phyloP scores from a whole-genome alignment of 2,113 vertebrate species.

The Chroicocephalus ridibundus region DNA sequence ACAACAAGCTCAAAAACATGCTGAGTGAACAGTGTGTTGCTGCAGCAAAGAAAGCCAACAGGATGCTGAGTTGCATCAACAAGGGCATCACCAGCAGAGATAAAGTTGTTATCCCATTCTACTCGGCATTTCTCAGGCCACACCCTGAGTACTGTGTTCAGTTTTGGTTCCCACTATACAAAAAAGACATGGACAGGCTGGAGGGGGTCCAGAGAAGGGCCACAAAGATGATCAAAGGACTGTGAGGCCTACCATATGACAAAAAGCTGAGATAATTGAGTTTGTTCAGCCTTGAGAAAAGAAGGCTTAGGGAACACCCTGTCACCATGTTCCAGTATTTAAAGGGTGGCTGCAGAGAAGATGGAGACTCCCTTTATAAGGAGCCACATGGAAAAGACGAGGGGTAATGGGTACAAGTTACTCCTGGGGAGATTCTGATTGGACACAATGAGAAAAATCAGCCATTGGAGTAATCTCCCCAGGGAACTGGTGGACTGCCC shows the following conservation, averaged over 20 bases:
- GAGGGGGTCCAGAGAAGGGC: background rate
- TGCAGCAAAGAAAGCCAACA: background rate
- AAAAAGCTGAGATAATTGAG: background rate
- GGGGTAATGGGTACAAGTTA: background rate
- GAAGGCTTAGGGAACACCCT: background rate
- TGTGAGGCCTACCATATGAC: background rate
- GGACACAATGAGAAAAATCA: background rate
- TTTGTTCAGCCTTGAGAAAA: background rate
- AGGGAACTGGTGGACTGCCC: background rate
- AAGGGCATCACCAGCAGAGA: background rate
- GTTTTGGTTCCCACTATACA: background rate
- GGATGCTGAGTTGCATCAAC: background rate
- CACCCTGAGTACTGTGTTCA: background rate
- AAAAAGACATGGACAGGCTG: background rate
- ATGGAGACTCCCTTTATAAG: background rate
- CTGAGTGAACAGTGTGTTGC: background rate
- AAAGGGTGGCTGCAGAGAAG: background rate
- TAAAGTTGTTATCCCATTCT: background rate
- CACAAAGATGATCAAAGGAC: background rate
- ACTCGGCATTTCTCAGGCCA: background rate
- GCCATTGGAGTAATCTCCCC: background rate
- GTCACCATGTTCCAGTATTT: background rate
- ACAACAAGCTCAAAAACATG: background rate
- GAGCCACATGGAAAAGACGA: background rate
- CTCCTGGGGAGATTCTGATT: background rate